Percentiles rank a stretch among this genome's conserved stretches.
Evolutionary conservation across 2,797 vertebrate genomes (phyloP).

Genomic region (Leucoraja ocellata): DNA sequence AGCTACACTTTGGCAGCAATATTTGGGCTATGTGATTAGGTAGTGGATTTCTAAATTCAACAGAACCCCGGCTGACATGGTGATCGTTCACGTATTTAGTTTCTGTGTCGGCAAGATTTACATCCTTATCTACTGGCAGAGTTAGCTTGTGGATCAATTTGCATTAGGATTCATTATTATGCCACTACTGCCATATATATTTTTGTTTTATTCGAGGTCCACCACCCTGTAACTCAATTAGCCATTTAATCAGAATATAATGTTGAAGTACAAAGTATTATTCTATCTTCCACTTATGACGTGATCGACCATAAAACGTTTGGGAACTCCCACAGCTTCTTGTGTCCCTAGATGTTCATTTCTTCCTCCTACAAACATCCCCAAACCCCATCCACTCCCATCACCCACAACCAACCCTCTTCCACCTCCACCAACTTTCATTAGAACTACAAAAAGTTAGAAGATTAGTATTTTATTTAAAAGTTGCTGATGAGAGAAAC

Average conservation of each 20-base stretch:
- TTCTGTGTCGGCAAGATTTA: constrained; percentile 10
- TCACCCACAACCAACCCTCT: too few relatives aligned
- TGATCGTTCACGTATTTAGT: constrained; percentile 18
- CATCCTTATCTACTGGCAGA: neutral
- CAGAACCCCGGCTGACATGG: neutral
- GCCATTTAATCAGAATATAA: neutral
- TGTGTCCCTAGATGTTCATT: neutral
- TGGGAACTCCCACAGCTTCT: too few relatives aligned
- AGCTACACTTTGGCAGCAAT: neutral
- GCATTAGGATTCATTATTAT: neutral
- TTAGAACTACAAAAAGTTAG: too few relatives aligned
- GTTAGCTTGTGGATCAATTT: neutral
- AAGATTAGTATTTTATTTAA: too few relatives aligned
- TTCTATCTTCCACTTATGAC: neutral
- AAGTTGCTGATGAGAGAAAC: too few relatives aligned
- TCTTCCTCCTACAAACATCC: too few relatives aligned
- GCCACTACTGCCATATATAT: neutral
- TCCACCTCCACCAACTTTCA: too few relatives aligned
- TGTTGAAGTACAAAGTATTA: neutral
- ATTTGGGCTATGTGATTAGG: neutral
- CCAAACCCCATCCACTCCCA: too few relatives aligned
- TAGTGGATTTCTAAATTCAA: neutral
- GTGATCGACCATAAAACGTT: neutral
- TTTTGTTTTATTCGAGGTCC: neutral
- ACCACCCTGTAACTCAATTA: neutral